Base-by-base conservation (phyloP, 1,140 invertebrate genomes). In the Oreohelix idahoensis region DNA sequence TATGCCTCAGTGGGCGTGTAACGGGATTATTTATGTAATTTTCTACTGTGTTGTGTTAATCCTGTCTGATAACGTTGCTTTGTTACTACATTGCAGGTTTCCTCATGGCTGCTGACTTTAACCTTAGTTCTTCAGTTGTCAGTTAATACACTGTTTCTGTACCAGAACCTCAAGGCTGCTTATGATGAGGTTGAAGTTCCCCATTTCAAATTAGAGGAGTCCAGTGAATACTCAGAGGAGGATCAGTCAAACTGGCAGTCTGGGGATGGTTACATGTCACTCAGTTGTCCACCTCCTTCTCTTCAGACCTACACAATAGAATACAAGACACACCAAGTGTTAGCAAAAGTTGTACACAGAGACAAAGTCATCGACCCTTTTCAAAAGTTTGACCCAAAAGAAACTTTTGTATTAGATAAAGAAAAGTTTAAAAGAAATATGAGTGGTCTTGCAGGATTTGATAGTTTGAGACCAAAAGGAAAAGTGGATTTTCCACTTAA, bases 31-130 rank as follows among this genome's bases (percentile, higher is more conserved):
- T n/a, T n/a, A n/a, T n/a, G n/a, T n/a, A n/a, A n/a, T n/a, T n/a
- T n/a, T n/a, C n/a, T n/a, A n/a, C n/a, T n/a, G n/a, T n/a, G n/a
- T n/a, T n/a, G n/a, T 49, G 17, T 17, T 49, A 8, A 32, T 73
- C n/a, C 42, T 45, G 42, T 45, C 5, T 15, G 15, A 8, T 45
- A 45, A 8, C 42, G 15, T 45, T 45, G 15, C 42, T 20, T n/a
- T n/a, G n/a, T n/a, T n/a, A n/a, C n/a, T n/a, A n/a, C n/a, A n/a
- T 45, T 49, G 36, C 73, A 79, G 77, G 39, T 49, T 26, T 79
- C 77, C 36, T 32, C 77, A 17, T 79, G 77, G 77, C 53, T 79
- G 1, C 35, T 79, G 32, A 49, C 77, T 42, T 26, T 79, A n/a
- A 69, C 77, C 17, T 39, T 79, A 35, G 2, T 69, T 66, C 32